A percentile compares a stretch with the other conserved stretches of the same genome.
phyloP scores from a whole-genome alignment of 2,113 vertebrate species.

The Grantiella picta region DNA sequence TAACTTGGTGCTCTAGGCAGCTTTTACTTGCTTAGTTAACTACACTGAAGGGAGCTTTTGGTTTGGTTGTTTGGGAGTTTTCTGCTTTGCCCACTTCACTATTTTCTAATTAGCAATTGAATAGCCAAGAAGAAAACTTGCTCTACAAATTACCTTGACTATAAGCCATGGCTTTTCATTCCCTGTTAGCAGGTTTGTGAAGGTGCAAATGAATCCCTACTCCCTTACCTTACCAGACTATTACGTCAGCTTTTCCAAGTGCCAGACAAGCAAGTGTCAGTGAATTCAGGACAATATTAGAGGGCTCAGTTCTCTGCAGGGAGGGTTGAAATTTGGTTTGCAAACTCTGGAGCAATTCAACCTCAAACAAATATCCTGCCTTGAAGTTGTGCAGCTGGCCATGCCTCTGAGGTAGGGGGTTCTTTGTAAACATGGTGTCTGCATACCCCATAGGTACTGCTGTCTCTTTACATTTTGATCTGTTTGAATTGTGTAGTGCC shows the following conservation, averaged over 20 bases:
- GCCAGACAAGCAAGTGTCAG: background rate
- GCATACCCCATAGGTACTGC: background rate
- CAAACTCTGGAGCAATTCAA: background rate
- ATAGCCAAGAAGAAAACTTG: background rate
- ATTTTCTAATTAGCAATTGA: background rate
- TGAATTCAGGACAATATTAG: background rate
- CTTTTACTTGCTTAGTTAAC: background rate
- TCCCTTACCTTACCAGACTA: background rate
- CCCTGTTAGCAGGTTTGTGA: background rate
- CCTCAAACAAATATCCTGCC: background rate
- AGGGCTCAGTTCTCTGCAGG: background rate
- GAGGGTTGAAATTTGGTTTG: background rate
- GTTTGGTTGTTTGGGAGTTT: background rate
- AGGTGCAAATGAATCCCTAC: background rate
- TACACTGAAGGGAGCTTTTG: background rate
- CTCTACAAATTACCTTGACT: background rate
- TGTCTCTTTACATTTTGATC: conserved; percentile 23
- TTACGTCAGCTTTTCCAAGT: background rate
- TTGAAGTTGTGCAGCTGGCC: background rate
- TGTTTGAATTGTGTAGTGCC: background rate
- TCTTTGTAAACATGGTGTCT: background rate
- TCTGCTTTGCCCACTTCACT: background rate
- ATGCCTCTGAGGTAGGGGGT: background rate
- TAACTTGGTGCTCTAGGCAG: background rate
- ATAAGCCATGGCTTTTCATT: background rate